Conservation (phyloP, 2,888 invertebrate genomes). For the Monopis laevigella region DNA sequence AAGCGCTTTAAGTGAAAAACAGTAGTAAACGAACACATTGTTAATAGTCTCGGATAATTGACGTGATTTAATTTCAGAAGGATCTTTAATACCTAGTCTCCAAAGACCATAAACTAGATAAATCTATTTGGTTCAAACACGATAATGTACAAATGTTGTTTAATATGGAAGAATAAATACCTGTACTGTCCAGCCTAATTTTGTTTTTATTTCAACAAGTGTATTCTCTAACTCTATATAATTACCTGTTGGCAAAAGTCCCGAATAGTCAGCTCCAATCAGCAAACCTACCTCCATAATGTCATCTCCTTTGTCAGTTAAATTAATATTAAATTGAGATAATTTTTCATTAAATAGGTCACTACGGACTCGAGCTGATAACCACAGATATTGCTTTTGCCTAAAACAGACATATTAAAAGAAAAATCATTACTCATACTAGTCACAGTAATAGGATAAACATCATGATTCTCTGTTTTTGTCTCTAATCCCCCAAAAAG, state of each 20-base stretch:
- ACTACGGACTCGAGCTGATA: background rate
- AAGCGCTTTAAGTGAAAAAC: no score
- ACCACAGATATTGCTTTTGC: background rate
- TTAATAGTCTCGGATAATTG: no score
- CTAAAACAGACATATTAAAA: slow-evolving; percentile 3
- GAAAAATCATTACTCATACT: slow-evolving; percentile 6
- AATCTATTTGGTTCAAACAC: background rate
- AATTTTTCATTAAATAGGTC: background rate
- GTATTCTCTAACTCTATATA: background rate
- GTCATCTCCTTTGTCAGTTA: no score
- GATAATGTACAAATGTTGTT: slow-evolving; percentile 2
- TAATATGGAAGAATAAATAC: background rate
- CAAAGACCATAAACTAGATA: slow-evolving; percentile 1
- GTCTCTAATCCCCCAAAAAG: slow-evolving; percentile 1
- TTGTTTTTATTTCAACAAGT: slow-evolving; percentile 1
- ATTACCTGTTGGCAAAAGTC: background rate
- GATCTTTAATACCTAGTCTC: slow-evolving; percentile 8
- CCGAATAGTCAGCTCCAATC: slow-evolving; percentile 4
- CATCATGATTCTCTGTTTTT: background rate
- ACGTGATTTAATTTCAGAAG: background rate
- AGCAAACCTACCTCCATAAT: background rate
- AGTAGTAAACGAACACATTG: no score
- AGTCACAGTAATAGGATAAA: background rate
- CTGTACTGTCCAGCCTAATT: slow-evolving; percentile 5
- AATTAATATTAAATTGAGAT: no score